phyloP scores from a whole-genome alignment of 2,797 vertebrate species.

The Taeniopygia guttata region DNA sequence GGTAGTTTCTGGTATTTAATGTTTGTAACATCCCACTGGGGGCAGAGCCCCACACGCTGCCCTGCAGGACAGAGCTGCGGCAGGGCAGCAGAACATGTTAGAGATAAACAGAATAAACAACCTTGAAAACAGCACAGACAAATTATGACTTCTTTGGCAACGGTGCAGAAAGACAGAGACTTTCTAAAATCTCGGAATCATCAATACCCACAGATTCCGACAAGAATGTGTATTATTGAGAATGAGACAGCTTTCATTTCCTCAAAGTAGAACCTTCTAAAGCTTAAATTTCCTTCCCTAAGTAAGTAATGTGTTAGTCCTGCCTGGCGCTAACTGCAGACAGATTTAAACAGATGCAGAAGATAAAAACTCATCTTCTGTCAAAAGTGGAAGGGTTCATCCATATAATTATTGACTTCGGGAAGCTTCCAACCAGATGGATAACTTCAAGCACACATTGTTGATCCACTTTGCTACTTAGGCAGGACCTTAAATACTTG shows the following conservation, averaged over 20 bases:
- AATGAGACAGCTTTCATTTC: neutral
- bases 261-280: neutral
- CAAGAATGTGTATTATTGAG: neutral
- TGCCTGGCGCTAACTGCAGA: neutral
- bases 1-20: too few species aligned
- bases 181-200: too few species aligned
- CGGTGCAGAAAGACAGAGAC: too few species aligned
- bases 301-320: neutral
- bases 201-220: too few species aligned
- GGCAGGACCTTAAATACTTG: neutral
- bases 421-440: neutral
- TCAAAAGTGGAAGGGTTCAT: neutral
- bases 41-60: too few species aligned
- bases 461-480: neutral
- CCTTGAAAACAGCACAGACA: too few species aligned
- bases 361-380: neutral
- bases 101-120: too few species aligned
- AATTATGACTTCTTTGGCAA: too few species aligned
- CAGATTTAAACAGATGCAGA: neutral
- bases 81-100: too few species aligned
- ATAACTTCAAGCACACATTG: neutral
- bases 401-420: neutral
- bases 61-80: too few species aligned
- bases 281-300: neutral
- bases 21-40: too few species aligned